Conservation (phyloP, 2,113 vertebrate species). For the Gadus macrocephalus region DNA sequence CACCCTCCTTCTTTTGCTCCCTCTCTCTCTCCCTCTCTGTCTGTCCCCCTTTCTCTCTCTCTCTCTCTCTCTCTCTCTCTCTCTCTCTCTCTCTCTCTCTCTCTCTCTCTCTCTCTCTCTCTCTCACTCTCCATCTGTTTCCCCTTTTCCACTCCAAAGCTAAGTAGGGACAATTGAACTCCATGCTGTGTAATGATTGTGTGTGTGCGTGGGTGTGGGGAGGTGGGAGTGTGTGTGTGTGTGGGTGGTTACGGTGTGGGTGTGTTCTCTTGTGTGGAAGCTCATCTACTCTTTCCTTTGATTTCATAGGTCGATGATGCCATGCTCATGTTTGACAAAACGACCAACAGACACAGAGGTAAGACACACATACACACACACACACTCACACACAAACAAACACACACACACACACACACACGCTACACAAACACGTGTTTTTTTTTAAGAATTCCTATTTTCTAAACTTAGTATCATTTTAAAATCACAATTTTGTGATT, state of each 20-base stretch:
- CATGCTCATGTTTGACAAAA: slow-evolving; percentile 99
- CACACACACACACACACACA: neutral
- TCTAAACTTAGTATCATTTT: too few relatives aligned
- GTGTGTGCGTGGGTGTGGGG: slow-evolving; percentile 17
- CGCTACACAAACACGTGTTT: too few relatives aligned
- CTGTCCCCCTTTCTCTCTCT: slow-evolving; percentile 26
- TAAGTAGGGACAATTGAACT: slow-evolving; percentile 66
- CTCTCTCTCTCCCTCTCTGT: slow-evolving; percentile 21
- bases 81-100: slow-evolving; percentile 63
- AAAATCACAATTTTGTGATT: too few relatives aligned
- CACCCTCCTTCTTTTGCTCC: slow-evolving; percentile 25
- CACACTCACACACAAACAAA: neutral
- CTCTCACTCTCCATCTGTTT: slow-evolving; percentile 69
- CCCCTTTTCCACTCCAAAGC: slow-evolving; percentile 49
- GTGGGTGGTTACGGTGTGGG: slow-evolving; percentile 12
- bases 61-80: slow-evolving; percentile 60
- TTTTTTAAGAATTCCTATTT: too few relatives aligned
- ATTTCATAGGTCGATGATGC: slow-evolving; percentile 88
- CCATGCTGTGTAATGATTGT: slow-evolving; percentile 68
- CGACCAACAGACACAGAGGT: slow-evolving; percentile 96
- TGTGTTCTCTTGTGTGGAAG: slow-evolving; percentile 34
- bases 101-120: slow-evolving; percentile 59
- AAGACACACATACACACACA: slow-evolving; percentile 15
- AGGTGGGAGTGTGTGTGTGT: slow-evolving; percentile 1
- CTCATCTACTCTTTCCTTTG: slow-evolving; percentile 58